Percentiles rank a stretch among this genome's conserved stretches.
These are phyloP conservation scores for Sebastiscus tertius DNA, from an alignment of 2,797 vertebrate species.

Conservation along the genomic window DNA sequence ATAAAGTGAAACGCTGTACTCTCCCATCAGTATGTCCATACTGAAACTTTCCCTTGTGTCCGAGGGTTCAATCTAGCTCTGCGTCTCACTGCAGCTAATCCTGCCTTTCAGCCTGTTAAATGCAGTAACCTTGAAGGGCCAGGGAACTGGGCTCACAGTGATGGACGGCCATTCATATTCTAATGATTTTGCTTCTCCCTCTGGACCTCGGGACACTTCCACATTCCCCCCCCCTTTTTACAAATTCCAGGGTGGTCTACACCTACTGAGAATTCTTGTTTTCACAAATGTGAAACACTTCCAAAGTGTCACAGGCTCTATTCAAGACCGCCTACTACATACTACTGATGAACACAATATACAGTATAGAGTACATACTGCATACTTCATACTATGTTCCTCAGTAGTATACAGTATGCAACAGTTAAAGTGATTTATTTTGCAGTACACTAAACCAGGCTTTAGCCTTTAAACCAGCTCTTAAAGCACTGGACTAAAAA, in stretches of 20 bases:
- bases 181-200: conserved; percentile 55
- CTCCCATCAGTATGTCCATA: not conserved
- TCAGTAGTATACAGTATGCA: too few species aligned
- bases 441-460: too few species aligned
- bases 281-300: not conserved
- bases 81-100: conserved; percentile 70
- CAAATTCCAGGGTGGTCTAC: conserved; percentile 38
- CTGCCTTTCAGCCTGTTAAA: conserved; percentile 66
- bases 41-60: not conserved
- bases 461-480: too few species aligned
- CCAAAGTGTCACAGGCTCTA: too few species aligned
- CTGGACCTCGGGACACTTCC: conserved; percentile 10
- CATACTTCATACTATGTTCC: too few species aligned
- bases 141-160: conserved; percentile 38
- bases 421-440: too few species aligned
- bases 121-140: conserved; percentile 60
- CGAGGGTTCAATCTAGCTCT: conserved; percentile 46
- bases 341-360: too few species aligned
- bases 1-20: not conserved
- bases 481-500: too few species aligned
- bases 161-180: conserved; percentile 71
- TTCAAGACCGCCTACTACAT: too few species aligned
- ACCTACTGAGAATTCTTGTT: conserved; percentile 13
- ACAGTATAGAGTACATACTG: too few species aligned
- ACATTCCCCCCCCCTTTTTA: conserved; percentile 12